phyloP scores from a whole-genome alignment of 2,797 vertebrate genomes.

The Alca torda region DNA sequence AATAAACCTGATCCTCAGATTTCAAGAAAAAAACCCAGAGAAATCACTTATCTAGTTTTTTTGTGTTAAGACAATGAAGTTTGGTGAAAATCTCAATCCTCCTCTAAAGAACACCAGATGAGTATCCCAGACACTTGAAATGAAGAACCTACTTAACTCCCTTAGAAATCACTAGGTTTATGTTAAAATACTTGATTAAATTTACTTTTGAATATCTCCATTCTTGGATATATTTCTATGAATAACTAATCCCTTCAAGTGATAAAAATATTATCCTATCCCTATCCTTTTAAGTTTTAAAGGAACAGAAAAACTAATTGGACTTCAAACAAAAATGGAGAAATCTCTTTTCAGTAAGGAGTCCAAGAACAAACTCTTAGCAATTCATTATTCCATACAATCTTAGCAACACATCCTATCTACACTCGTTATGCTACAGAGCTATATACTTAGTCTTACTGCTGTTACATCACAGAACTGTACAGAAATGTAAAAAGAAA shows the following conservation, averaged over 20 bases:
- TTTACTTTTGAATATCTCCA: background rate
- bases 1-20: background rate
- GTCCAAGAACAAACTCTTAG: background rate
- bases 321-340: background rate
- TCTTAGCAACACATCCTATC: rapidly evolving
- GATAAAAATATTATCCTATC: background rate
- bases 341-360: background rate
- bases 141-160: background rate
- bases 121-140: background rate
- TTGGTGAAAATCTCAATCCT: background rate
- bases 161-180: background rate
- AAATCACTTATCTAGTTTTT: background rate
- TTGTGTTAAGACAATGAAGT: background rate
- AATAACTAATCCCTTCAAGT: background rate
- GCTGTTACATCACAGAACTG: background rate
- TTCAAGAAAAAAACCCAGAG: background rate
- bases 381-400: background rate
- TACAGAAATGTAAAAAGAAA: background rate
- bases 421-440: background rate
- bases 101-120: background rate
- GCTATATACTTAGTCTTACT: background rate
- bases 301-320: background rate
- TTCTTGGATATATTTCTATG: background rate
- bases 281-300: background rate
- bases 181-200: background rate